Evolutionary conservation across 64 coral and sea anemone species (phyloP).

Genomic region (Cladopsammia gracilis): DNA sequence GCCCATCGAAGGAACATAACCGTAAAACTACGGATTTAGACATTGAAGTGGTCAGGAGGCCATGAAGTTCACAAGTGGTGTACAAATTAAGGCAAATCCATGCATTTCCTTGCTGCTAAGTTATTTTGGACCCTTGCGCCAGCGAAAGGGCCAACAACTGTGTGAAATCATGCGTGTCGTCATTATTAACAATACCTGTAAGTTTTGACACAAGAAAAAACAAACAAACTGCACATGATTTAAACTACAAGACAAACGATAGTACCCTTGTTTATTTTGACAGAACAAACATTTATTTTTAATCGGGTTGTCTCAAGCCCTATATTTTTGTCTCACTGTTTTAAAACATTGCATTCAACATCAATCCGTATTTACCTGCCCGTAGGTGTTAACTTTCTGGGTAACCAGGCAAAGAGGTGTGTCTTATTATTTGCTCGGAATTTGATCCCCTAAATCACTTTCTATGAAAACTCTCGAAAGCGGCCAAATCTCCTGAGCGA

Average conservation of each 20-base stretch:
- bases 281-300: no score
- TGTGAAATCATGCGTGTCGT: slow-evolving; percentile 72
- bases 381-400: no score
- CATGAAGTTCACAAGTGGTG: background rate
- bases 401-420: no score
- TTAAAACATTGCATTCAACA: no score
- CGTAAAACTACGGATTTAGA: slow-evolving; percentile 9
- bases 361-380: no score
- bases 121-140: slow-evolving; percentile 33
- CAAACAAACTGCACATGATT: slow-evolving; percentile 21
- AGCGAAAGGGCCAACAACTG: background rate
- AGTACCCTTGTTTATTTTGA: no score
- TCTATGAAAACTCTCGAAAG: no score
- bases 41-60: slow-evolving; percentile 38
- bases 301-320: no score
- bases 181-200: slow-evolving; percentile 33
- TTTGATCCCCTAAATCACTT: no score
- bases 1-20: slow-evolving; percentile 71
- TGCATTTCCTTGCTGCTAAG: background rate
- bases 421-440: no score
- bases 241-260: background rate
- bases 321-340: no score
- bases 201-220: slow-evolving; percentile 5
- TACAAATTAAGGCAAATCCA: background rate
- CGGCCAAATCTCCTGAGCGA: no score